These are phyloP conservation scores for Temnothorax curvispinosus DNA, from an alignment of 1,140 invertebrate genomes.

Conservation along the genomic window DNA sequence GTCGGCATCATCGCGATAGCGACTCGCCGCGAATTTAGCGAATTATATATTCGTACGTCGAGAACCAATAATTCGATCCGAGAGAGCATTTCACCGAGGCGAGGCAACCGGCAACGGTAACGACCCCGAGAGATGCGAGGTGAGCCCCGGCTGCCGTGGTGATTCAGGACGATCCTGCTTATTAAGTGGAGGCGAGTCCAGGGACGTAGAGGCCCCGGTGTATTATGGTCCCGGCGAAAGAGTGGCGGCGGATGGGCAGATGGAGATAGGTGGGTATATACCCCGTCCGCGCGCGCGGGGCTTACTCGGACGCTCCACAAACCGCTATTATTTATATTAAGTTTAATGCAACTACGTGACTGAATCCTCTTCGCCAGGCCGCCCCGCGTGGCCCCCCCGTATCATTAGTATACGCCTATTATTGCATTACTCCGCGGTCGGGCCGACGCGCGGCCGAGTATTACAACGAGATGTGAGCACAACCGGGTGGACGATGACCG, in stretches of 20 bases:
- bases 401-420: conserved; percentile 86
- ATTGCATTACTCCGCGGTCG: conserved; percentile 82
- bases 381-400: conserved; percentile 78
- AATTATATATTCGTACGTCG: conserved; percentile 61
- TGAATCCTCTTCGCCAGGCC: conserved; percentile 79
- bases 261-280: conserved; percentile 84
- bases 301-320: conserved; percentile 83
- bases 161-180: conserved; percentile 84
- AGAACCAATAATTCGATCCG: conserved; percentile 69
- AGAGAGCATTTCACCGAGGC: conserved; percentile 53
- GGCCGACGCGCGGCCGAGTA: conserved; percentile 67
- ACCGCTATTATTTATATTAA: conserved; percentile 87
- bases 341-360: conserved; percentile 87
- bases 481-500: conserved; percentile 73
- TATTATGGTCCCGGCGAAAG: conserved; percentile 80
- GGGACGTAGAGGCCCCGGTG: conserved; percentile 77
- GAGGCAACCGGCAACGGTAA: conserved; percentile 61
- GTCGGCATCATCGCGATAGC: conserved; percentile 11
- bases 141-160: conserved; percentile 79
- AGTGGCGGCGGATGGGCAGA: conserved; percentile 75
- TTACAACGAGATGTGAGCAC: conserved; percentile 71
- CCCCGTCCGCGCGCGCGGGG: conserved; percentile 60
- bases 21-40: not conserved
- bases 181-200: conserved; percentile 85
- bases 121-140: conserved; percentile 65